Conservation (phyloP, 2,888 invertebrate genomes). For the Plebejus argus region DNA sequence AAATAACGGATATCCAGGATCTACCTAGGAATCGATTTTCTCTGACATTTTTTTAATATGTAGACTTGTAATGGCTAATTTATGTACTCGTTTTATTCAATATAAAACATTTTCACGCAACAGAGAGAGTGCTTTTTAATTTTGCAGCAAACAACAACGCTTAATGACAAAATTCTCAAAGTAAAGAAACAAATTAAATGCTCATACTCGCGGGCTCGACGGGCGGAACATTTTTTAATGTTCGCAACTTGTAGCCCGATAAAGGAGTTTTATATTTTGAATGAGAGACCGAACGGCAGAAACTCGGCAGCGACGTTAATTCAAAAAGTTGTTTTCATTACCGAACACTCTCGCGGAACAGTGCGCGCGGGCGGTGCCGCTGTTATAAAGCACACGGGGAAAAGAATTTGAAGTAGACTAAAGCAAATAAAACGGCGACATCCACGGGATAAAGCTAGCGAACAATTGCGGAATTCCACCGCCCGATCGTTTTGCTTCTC, state of each 20-base stretch:
- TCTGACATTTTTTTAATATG: background rate
- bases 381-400: constrained; percentile 65
- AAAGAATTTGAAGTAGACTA: constrained; percentile 71
- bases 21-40: background rate
- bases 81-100: background rate
- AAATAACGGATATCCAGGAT: no score
- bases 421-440: constrained; percentile 66
- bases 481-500: constrained; percentile 52
- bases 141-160: constrained; percentile 12
- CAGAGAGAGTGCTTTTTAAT: constrained; percentile 11
- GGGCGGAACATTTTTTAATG: constrained; percentile 44
- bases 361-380: constrained; percentile 55
- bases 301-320: constrained; percentile 72
- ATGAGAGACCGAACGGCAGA: constrained; percentile 66
- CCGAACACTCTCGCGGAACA: constrained; percentile 62
- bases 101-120: background rate
- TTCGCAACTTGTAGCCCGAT: constrained; percentile 58
- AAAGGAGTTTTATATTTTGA: constrained; percentile 64
- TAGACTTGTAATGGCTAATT: background rate
- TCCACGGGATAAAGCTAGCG: constrained; percentile 63
- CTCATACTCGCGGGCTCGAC: constrained; percentile 47
- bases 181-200: constrained; percentile 32
- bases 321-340: constrained; percentile 79
- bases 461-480: constrained; percentile 74
- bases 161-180: constrained; percentile 27